Evolutionary conservation across 2,888 invertebrate species (phyloP).

Genomic region (Mesorhabditis belari): DNA sequence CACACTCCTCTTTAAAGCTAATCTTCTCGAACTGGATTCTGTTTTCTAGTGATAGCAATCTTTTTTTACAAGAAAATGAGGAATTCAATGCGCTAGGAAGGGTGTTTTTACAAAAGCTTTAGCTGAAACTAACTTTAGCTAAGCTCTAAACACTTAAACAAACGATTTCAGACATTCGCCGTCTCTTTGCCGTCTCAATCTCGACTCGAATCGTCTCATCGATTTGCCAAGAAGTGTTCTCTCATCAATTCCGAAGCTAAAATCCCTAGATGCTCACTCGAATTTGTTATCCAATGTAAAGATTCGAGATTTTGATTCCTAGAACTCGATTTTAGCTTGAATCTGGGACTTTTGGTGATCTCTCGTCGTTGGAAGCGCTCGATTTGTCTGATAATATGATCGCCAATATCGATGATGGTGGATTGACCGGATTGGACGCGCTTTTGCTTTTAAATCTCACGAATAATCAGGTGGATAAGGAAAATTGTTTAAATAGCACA

Average conservation of each 20-base stretch:
- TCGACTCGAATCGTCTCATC: constrained; percentile 22
- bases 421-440: constrained; percentile 20
- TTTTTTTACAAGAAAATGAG: too few species aligned
- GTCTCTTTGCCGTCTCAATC: constrained; percentile 7
- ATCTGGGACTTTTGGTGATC: constrained; percentile 28
- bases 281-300: constrained; percentile 26
- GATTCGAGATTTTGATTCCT: not conserved
- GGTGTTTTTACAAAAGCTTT: too few species aligned
- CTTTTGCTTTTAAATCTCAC: constrained; percentile 22
- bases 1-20: too few species aligned
- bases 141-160: constrained; percentile 3
- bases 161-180: not conserved
- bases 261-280: constrained; percentile 10
- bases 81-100: too few species aligned
- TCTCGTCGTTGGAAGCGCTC: constrained; percentile 14
- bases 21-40: too few species aligned
- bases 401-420: constrained; percentile 28
- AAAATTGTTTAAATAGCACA: too few species aligned
- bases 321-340: constrained; percentile 19
- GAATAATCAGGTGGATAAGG: constrained; percentile 13
- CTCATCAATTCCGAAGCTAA: constrained; percentile 11
- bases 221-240: constrained; percentile 23
- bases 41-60: too few species aligned
- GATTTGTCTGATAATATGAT: constrained; percentile 26
- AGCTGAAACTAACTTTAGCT: too few species aligned